Base-by-base conservation (phyloP, 2,113 vertebrate genomes). In the Origma solitaria region DNA sequence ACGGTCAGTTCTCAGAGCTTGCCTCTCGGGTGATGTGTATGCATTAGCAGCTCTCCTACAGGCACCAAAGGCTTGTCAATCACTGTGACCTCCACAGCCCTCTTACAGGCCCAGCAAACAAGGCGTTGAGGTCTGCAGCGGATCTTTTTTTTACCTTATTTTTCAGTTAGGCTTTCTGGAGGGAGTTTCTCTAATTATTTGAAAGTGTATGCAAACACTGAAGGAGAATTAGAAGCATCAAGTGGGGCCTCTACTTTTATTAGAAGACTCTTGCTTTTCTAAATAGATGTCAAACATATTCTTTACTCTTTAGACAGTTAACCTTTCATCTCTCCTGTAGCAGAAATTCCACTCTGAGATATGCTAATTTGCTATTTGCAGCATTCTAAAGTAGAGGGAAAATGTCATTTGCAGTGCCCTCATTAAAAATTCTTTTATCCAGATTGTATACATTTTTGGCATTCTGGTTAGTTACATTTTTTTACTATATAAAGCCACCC, bases 161-260 rank as follows among this genome's bases (percentile, higher is more conserved):
- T 62, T 93, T 79, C 82, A 84, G 58, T 76, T 49, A 90, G 79
- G 73, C 90, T 96, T 97, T 95, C 88, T 95, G 10, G 88, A 97
- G 69, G 92, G 85, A 92, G 88, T 89, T 97, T 98, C 95, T 96
- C 95, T 98, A 97, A 98, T 98, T 98, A 97, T 95, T 93, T 79
- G 47, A 85, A 96, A 98, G 94, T 97, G 95, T 98, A 97, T 98
- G 97, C 96, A 98, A 98, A 98, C 97, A 98, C 76, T 96, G 97
- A 97, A 97, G 91, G 94, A 96, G 92, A 95, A 97, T 97, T 97
- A 97, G 95, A 82, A 82, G 45, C 96, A 97, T 98, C 96, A 95
- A 98, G 97, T 98, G 91, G 95, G 96, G 79, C 82, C 96, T 97
- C 96, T 94, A 94, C 97, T 97, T 98, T 97, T 98, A 98, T 97